Conservation (phyloP, 1,140 invertebrate genomes). For the Drosophila bipectinata region DNA sequence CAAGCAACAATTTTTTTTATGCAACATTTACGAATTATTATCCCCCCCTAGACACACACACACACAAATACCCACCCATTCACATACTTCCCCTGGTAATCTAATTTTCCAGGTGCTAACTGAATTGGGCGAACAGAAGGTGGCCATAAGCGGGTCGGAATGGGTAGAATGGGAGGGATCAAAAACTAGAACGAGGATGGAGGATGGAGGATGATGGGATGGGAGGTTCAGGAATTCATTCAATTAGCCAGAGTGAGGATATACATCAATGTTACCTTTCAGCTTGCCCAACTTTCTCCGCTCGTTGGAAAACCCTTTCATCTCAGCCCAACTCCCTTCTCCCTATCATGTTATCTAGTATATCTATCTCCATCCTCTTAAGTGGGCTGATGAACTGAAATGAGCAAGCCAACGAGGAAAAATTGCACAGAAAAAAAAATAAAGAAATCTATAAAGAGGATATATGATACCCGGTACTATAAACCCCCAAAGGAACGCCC, state of each 20-base stretch:
- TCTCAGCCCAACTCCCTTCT: too few species aligned
- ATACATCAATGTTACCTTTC: slow-evolving; percentile 60
- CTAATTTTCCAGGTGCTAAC: slow-evolving; percentile 44
- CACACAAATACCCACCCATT: not conserved
- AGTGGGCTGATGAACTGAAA: slow-evolving; percentile 30
- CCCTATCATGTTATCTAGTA: not conserved
- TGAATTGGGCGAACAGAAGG: slow-evolving; percentile 19
- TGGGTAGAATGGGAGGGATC: not conserved
- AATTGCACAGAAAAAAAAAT: slow-evolving; percentile 6
- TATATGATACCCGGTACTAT: too few species aligned
- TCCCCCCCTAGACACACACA: not conserved
- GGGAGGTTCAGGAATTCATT: slow-evolving; percentile 37
- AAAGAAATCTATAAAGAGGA: too few species aligned
- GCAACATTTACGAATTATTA: slow-evolving; percentile 44
- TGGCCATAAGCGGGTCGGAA: not conserved
- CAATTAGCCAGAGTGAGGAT: slow-evolving; percentile 73
- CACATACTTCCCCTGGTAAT: slow-evolving; percentile 20
- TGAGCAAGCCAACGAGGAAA: slow-evolving; percentile 11
- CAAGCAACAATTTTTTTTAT: slow-evolving; percentile 36
- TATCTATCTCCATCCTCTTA: slow-evolving; percentile 9
- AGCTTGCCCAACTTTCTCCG: slow-evolving; percentile 8
- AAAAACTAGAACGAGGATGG: not conserved
- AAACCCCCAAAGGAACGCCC: not conserved
- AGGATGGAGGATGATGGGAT: not conserved
- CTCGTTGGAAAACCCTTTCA: not conserved